phyloP scores from a whole-genome alignment of 2,113 vertebrate species.

The Apistogramma diplotaenia region DNA sequence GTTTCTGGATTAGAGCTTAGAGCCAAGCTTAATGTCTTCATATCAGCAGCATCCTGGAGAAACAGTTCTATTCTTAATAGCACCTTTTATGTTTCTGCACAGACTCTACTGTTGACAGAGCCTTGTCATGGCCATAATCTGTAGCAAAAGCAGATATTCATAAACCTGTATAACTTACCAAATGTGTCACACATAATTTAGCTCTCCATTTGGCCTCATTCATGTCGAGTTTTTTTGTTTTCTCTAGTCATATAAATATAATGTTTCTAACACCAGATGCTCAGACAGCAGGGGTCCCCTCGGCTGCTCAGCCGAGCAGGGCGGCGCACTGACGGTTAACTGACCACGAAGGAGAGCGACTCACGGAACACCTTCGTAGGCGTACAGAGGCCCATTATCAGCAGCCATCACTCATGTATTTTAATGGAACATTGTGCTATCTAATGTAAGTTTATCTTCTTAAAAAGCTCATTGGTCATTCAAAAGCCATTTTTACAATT shows the following conservation, averaged over 20 bases:
- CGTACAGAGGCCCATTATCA: not conserved
- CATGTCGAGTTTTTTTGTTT: not conserved
- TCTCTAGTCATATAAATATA: not conserved
- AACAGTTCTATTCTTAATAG: constrained; percentile 54
- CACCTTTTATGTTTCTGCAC: constrained; percentile 34
- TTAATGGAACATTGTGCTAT: not conserved
- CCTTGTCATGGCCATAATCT: constrained; percentile 16
- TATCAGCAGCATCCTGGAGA: constrained; percentile 34
- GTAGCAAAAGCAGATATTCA: not conserved
- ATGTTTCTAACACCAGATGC: not conserved
- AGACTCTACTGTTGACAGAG: not conserved
- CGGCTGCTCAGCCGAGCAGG: not conserved
- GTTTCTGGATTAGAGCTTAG: constrained; percentile 45
- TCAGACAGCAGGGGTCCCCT: not conserved
- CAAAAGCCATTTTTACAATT: not conserved
- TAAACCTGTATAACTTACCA: not conserved
- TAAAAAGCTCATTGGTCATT: not conserved
- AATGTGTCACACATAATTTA: not conserved
- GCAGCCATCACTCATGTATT: not conserved
- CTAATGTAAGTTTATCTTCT: not conserved
- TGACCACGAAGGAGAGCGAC: not conserved
- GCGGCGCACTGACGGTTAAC: not conserved
- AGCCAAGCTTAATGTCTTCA: constrained; percentile 43
- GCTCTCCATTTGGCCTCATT: not conserved
- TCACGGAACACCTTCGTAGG: not conserved